Percentiles rank a stretch among this genome's conserved stretches.
These are phyloP conservation scores for Calonectris borealis DNA, from an alignment of 2,113 vertebrate species.

Conservation along the genomic window DNA sequence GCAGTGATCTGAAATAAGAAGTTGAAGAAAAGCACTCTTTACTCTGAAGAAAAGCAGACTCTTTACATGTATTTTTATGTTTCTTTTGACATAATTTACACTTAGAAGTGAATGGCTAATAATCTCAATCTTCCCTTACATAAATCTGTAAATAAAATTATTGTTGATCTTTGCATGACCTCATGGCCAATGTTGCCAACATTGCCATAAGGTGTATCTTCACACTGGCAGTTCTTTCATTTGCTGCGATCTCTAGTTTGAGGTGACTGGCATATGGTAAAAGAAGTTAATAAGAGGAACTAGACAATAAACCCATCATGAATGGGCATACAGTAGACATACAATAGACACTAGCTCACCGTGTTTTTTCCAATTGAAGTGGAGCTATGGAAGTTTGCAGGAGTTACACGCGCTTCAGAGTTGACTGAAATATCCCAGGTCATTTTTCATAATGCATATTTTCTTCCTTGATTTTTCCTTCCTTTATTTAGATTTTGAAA, in stretches of 20 bases:
- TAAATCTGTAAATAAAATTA: not conserved
- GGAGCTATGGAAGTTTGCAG: not conserved
- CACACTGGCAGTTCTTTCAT: not conserved
- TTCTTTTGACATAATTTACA: not conserved
- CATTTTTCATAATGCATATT: not conserved
- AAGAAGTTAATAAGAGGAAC: not conserved
- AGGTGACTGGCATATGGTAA: not conserved
- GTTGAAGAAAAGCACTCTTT: not conserved
- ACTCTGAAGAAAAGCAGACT: no score
- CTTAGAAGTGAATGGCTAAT: not conserved
- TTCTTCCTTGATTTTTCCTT: not conserved
- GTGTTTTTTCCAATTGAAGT: not conserved
- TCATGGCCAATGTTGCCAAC: accelerated
- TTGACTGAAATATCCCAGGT: not conserved
- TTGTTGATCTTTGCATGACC: not conserved
- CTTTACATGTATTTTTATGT: not conserved
- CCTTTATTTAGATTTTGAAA: not conserved
- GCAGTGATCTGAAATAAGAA: not conserved
- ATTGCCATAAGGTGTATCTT: not conserved
- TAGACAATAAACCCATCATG: accelerated
- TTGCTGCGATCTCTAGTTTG: not conserved
- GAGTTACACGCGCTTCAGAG: not conserved
- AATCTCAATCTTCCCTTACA: not conserved
- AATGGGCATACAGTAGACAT: no score
- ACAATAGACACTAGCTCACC: not conserved